A percentile compares a stretch with the other conserved stretches of the same genome.
These are phyloP conservation scores for Brienomyrus longianalis DNA, from an alignment of 2,113 vertebrate species.

Conservation along the genomic window DNA sequence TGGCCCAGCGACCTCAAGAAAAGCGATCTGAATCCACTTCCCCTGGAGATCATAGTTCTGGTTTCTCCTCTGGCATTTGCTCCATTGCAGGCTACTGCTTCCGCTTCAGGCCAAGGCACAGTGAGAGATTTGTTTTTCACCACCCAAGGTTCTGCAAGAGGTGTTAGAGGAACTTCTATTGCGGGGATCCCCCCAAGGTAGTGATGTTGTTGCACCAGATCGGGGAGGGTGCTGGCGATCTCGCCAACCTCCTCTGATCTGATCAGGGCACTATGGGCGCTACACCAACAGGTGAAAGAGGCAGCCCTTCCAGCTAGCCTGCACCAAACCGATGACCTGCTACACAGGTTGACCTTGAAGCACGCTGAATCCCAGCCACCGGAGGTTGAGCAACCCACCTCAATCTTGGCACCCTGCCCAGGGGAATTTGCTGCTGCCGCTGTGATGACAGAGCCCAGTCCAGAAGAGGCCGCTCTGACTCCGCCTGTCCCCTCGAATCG, in stretches of 20 bases:
- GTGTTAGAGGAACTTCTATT: neutral
- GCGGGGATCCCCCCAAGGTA: neutral
- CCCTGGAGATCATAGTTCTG: too few relatives aligned
- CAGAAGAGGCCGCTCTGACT: neutral
- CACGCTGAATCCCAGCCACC: neutral
- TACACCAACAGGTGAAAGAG: neutral
- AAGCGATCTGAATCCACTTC: too few relatives aligned
- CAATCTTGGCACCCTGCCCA: neutral
- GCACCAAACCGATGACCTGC: neutral
- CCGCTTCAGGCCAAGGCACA: neutral
- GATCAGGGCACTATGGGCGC: too few relatives aligned
- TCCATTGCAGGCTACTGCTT: neutral
- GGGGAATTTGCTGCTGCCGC: neutral
- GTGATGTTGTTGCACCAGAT: neutral
- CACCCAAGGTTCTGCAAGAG: neutral
- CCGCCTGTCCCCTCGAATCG: neutral
- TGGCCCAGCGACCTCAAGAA: too few relatives aligned
- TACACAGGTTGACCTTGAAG: neutral
- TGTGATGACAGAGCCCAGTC: neutral
- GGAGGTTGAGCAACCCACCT: neutral
- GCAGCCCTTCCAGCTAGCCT: neutral
- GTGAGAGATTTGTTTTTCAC: neutral
- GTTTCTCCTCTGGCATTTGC: too few relatives aligned
- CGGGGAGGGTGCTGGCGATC: neutral
- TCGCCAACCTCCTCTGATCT: neutral